Base-by-base conservation (phyloP, 2,888 invertebrate species). In the Chouioia cunea region DNA sequence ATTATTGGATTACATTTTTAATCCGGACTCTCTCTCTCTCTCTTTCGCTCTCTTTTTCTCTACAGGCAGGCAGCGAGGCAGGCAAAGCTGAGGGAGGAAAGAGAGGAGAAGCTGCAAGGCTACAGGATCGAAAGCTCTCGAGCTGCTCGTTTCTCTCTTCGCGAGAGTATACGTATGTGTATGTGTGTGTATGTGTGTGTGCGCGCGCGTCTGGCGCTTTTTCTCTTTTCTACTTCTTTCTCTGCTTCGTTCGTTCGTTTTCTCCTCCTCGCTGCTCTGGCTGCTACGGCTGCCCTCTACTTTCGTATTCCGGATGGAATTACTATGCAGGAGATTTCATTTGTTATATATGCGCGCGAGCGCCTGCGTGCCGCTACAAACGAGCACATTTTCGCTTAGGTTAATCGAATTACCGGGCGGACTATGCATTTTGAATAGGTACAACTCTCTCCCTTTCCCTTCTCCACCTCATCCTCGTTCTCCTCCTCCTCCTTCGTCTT, bases 1-100 rank as follows among this genome's bases (percentile, higher is more conserved):
- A 85, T 84, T 85, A 85, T 85, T 85, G 84, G 84, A 85, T 85
- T 85, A 85, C 84, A 85, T 85, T 85, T 85, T 85, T 85, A 85
- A 85, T 85, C 83, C 83, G 80, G 80, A 81, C 83, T 82, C 82
- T 78, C 79, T 79, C 76, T 68, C 69, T 10, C 36, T 27, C 27
- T 3, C 27, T 27, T 6, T 3, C 27, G 27, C 36, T 36, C 36
- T 36, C 36, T 36, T 6, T 12, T 12, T 36, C 6, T 54, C 52
- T 54, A n/a, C n/a, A n/a, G 70, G 53, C 48, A 70, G 64, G 64
- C 47, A 66, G 65, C 68, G 68, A 66, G 62, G 66, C 68, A 65
- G 65, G 56, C 22, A 66, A 62, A 64, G 72, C 65, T 12, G 36
- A 36, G 36, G 36, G 56, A 68, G 71, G 68, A 65, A 58, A 66